Base-by-base conservation (phyloP, 1,140 invertebrate genomes). In the Panagrolaimus sp. region DNA sequence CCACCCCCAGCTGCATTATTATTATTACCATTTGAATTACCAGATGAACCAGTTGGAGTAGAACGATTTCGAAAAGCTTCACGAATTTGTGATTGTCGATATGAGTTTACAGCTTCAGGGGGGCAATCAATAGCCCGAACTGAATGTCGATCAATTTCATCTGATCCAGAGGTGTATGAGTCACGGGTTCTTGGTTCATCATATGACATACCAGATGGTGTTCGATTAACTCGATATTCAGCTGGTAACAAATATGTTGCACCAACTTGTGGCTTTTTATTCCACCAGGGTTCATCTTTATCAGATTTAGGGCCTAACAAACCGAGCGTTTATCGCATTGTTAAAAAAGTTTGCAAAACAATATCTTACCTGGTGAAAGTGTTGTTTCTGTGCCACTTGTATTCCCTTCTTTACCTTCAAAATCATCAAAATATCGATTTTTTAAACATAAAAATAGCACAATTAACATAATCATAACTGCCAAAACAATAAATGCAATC, bases 381-480 rank as follows among this genome's bases (percentile, higher is more conserved):
- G 31, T 38, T 38, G 31, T 38, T 38, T 38, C 31, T 4, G 31
- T 38, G 31, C 31, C 31, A 23, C 20, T 57, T 13, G 51, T 27
- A 57, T 25, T 27, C 2, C 20, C 51, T 9, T 70, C 45, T 16
- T 61, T 70, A 25, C 43, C 69, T 14, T 57, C 69, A 20, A 27
- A 20, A 25, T 71, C 68, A 25, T 70, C 67, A 20, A 20, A 57
- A 16, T 57, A 57, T n/a, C 51, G 51, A 57, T 57, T 57, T 57
- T 47, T n/a, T 5, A 69, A 44, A 31, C 72, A 73, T 16, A 74
- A 4, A 45, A 53, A 73, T 38, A 73, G 72, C 9, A 70, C 25
- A 43, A 73, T 42, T 9, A 73, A 31, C 46, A 73, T 77, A 38
- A 73, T 48, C 27, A 75, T 16, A 11, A 73, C 27, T 11, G 45